Conservation (phyloP, 2,797 vertebrate species). For the Pseudotriccus pelzelni region DNA sequence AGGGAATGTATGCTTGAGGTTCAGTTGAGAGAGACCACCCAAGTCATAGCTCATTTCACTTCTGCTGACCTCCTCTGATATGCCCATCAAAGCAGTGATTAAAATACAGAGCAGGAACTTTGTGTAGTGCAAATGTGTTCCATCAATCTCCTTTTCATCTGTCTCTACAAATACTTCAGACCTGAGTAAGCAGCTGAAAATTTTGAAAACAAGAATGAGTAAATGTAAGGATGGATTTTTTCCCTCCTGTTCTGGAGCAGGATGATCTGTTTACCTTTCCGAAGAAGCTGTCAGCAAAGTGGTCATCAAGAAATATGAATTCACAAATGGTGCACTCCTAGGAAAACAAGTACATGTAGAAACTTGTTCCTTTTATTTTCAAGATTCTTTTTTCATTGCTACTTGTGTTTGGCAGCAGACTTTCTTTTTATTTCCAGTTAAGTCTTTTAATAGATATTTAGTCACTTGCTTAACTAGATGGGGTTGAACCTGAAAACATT, state of each 20-base stretch:
- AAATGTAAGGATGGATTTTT: conserved; percentile 46
- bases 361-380: conserved; percentile 4
- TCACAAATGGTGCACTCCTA: conserved; percentile 29
- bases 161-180: conserved; percentile 61
- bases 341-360: conserved; percentile 19
- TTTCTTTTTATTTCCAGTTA: background rate
- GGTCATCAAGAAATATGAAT: conserved; percentile 60
- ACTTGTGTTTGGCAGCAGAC: conserved; percentile 18
- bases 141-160: conserved; percentile 66
- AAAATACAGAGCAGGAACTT: conserved; percentile 30
- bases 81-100: conserved; percentile 31
- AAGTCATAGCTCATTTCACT: conserved; percentile 50
- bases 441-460: conserved; percentile 1
- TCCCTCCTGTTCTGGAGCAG: conserved; percentile 9
- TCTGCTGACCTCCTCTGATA: conserved; percentile 63
- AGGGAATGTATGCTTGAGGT: background rate
- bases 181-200: conserved; percentile 51
- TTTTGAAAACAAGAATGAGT: conserved; percentile 66
- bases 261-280: conserved; percentile 67
- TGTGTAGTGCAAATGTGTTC: conserved; percentile 34
- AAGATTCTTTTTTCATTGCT: background rate
- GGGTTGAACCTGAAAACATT: background rate
- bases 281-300: conserved; percentile 61
- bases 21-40: conserved; percentile 66
- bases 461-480: background rate